Evolutionary conservation across 2,113 vertebrate species (phyloP).

Genomic region (Helogale parvula): DNA sequence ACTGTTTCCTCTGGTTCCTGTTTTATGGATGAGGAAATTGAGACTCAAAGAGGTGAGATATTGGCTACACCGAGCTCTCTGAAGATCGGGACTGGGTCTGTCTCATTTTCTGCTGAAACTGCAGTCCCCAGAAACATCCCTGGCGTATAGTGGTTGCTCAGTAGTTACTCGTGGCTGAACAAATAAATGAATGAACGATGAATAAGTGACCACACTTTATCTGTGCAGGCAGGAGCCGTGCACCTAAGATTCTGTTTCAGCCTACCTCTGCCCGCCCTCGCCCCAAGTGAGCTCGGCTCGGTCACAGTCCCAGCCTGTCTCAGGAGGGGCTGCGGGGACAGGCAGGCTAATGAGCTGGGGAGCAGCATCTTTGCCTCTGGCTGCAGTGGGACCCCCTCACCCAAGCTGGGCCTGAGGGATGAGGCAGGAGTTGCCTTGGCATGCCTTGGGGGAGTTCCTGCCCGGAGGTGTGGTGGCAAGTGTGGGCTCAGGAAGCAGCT

Average conservation of each 20-base stretch:
- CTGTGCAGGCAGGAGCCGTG: background rate
- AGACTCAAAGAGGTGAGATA: background rate
- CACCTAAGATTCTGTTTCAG: background rate
- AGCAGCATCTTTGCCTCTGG: background rate
- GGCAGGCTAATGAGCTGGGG: background rate
- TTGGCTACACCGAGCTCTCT: background rate
- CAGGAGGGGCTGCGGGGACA: background rate
- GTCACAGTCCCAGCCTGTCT: background rate
- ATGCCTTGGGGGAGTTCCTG: background rate
- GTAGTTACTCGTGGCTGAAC: background rate
- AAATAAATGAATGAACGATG: background rate
- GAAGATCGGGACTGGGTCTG: background rate
- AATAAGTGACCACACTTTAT: background rate
- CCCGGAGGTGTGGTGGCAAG: slow-evolving; percentile 35
- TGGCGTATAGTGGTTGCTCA: background rate
- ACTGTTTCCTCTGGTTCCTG: background rate
- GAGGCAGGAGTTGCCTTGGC: background rate
- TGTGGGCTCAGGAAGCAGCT: slow-evolving; percentile 62
- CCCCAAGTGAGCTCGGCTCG: background rate
- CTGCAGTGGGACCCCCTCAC: background rate
- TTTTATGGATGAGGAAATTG: background rate
- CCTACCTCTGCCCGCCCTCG: background rate
- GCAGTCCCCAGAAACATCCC: background rate
- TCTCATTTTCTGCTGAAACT: background rate
- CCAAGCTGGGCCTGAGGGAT: background rate